Base-by-base conservation (phyloP, 2,888 invertebrate genomes). In the Plemyria rubiginata region DNA sequence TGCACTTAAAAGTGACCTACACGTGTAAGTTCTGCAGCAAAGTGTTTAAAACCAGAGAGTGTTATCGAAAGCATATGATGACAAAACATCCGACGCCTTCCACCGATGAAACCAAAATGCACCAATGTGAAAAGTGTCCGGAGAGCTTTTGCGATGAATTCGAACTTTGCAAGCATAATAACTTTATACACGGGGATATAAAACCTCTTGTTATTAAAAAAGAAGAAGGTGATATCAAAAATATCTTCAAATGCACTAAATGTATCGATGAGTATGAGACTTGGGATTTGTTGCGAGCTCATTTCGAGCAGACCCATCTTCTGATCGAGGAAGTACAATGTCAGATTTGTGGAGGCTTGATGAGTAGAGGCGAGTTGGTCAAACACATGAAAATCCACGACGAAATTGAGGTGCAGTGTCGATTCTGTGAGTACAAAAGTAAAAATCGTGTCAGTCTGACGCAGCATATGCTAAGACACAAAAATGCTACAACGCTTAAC, bases 1-100 rank as follows among this genome's bases (percentile, higher is more conserved):
- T 87, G 43, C 92, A 92, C 79, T 81, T 90, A 60, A 86, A 91
- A 72, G 86, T 86, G 4, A 84, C 85, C 0, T 92, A 91, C 67
- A 85, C 88, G 0, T 92, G 92, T 67, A 74, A 71, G 45, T 82
- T 75, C 68, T 92, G 92, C 51, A 79, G 77, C 12, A 91, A 91
- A 67, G 72, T 81, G 0, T 91, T 92, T 51, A 89, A 87, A 77
- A 84, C 86, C 0, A 91, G 87, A 59, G 91, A 92, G 64, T 89
- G 88, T 76, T 90, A 89, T 50, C 72, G 87, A 54, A 77, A 88
- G 0, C 92, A 92, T 64, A 70, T 91, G 7, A 61, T 86, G 8
- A 77, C 86, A n/a, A 88, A 90, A 69, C 92, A 92, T 66, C 80
- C 85, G 0, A 65, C 62, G 0, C 73, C 73, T 12, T 70, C 68